Evolutionary conservation across 2,797 vertebrate genomes (phyloP), one percentile per base, ranked within the genome.

Genomic region (Scomberomorus guttatus): DNA sequence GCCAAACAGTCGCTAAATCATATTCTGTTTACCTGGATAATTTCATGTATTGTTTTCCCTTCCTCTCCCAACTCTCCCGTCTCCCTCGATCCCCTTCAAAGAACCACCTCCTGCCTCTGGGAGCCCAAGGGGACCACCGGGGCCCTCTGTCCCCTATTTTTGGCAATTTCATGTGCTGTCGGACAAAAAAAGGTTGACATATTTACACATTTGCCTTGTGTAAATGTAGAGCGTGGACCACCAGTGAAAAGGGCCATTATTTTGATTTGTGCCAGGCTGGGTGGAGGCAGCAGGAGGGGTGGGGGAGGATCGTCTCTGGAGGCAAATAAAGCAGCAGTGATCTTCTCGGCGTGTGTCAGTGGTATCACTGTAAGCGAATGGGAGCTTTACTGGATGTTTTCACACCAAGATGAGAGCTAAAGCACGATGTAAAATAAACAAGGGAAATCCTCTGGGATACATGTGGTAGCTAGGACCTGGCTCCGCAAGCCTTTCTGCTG

Each of bases 221-320:
- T 82, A 89, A 92, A 90, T 90, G 84, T 88, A 89, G 66, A 91
- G 59, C 52, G 57, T 71, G 75, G 67, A 71, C 80, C 79, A 77
- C 79, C 73, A 69, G 80, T 37, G 44, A 82, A 86, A 68, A 51
- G 27, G 88, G 67, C 68, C 82, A 89, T 91, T 90, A 92, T 92
- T 91, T 89, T 82, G 90, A 92, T 92, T 90, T 90, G 81, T 92
- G 86, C 75, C 77, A 89, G 79, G 84, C 44, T 34, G n/a, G 18
- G 70, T 80, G 83, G 57, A 89, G 81, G 82, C 63, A 83, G 81
- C 56, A n/a, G 66, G 39, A 59, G 52, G 67, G 70, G 59, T 76
- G 46, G 52, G 64, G 48, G 75, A 77, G 75, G 52, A 71, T 73
- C 42, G 61, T 91, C 75, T 84, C 87, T 77, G n/a, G 73, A 81